A percentile compares a stretch with the other conserved stretches of the same genome.
Evolutionary conservation across 1,140 invertebrate species (phyloP).

Genomic region (Pseudomyrmex gracilis): DNA sequence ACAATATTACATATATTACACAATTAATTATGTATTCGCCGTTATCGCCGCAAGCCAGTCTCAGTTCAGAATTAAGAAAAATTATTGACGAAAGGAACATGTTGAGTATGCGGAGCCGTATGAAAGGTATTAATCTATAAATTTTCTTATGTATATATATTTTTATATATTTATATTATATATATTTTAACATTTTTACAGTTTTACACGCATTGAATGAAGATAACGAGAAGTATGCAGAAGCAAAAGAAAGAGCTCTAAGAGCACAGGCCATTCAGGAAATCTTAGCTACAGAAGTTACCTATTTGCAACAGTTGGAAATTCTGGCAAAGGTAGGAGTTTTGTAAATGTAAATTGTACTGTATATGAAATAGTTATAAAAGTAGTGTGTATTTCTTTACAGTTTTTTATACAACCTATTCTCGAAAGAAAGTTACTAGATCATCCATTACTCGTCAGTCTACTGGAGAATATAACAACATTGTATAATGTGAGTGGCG

Average conservation of each 20-base stretch:
- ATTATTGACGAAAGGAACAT: constrained; percentile 88
- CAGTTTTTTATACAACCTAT: constrained; percentile 90
- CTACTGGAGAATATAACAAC: constrained; percentile 91
- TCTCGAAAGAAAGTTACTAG: constrained; percentile 87
- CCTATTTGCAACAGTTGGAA: constrained; percentile 90
- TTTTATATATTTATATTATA: constrained; percentile 1
- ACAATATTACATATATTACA: neutral
- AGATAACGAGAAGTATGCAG: constrained; percentile 81
- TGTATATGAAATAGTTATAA: neutral
- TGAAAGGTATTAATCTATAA: constrained; percentile 85
- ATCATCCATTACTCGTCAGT: constrained; percentile 86
- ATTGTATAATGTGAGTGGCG: constrained; percentile 90
- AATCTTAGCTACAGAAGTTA: constrained; percentile 90
- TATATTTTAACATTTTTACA: constrained; percentile 68
- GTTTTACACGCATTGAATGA: constrained; percentile 86
- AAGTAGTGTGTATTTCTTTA: constrained; percentile 61
- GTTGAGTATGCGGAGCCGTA: constrained; percentile 87
- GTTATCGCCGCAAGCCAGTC: constrained; percentile 84
- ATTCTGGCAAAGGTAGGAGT: constrained; percentile 87
- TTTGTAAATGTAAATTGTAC: constrained; percentile 42
- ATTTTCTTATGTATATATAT: constrained; percentile 37
- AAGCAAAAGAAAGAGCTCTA: constrained; percentile 83
- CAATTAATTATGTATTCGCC: constrained; percentile 78
- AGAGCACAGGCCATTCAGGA: constrained; percentile 88
- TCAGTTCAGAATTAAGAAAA: constrained; percentile 87